Evolutionary conservation across 2,113 vertebrate species (phyloP), one percentile per base, ranked within the genome.

Genomic region (Nanorana parkeri): DNA sequence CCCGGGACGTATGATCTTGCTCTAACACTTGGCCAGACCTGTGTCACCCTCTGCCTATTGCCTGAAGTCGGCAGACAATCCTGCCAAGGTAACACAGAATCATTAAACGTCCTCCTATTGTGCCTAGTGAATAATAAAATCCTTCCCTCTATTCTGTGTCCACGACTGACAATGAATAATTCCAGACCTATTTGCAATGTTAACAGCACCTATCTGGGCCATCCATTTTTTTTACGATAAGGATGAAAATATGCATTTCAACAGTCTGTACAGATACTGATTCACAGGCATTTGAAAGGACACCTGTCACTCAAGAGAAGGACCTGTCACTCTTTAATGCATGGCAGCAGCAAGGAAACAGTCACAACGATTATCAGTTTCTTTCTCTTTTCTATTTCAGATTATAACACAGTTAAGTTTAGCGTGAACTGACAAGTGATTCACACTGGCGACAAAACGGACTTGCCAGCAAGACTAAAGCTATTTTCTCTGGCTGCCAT

Each of bases 11-110:
- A 94, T 97, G 98, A 99, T 99, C 97, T 98, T 97, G 95, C 97
- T 96, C 95, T 98, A 98, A 98, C 97, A 99, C 96, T 99, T 98
- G 98, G 97, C 96, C 97, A 97, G 97, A 98, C 96, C 96, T 94
- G 93, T 97, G 96, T 98, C 97, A 99, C 96, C 96, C 95, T 89
- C 91, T 92, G 92, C 94, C 55, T 90, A 92, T 93, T 87, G 95
- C 95, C 95, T 96, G 93, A 96, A 97, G 96, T 95, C 94, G 91
- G 94, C 95, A 96, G 94, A 95, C 94, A 93, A 94, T 92, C 91
- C 96, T 99, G 97, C 96, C 97, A 98, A 97, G 96, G 95, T 96
- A 94, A 91, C 91, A 90, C 93, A 94, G 95, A 96, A 95, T 98
- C 96, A 98, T 98, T 98, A 98, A 96, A 95, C 94, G 84, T 88